Conservation (phyloP, 2,888 invertebrate genomes). For the Chaetogeoica ovagalla region DNA sequence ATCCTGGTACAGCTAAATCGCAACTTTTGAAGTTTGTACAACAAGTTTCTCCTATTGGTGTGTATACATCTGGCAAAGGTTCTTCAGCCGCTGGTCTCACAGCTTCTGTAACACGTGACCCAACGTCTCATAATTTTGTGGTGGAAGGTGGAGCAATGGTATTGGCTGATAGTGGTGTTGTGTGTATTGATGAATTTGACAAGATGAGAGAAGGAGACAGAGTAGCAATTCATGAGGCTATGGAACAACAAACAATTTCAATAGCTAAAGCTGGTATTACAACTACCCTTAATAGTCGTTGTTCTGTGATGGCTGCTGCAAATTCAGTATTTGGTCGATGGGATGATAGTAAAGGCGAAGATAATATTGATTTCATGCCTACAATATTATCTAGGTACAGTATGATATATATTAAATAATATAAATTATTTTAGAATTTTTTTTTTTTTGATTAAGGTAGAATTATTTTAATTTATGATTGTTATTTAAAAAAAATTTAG, state of each 20-base stretch:
- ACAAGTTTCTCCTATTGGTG: slow-evolving; percentile 87
- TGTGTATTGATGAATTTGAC: slow-evolving; percentile 99
- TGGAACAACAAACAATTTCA: slow-evolving; percentile 99
- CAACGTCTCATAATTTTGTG: slow-evolving; percentile 89
- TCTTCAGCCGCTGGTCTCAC: slow-evolving; percentile 98
- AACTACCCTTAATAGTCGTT: slow-evolving; percentile 95
- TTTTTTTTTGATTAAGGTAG: background rate
- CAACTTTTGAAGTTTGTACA: slow-evolving; percentile 97
- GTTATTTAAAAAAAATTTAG: slow-evolving; percentile 59
- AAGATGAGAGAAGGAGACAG: slow-evolving; percentile 99
- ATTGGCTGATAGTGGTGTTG: slow-evolving; percentile 96
- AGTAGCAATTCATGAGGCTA: slow-evolving; percentile 99
- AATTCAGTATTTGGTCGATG: slow-evolving; percentile 98
- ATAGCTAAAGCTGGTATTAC: slow-evolving; percentile 99
- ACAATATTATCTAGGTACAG: slow-evolving; percentile 83
- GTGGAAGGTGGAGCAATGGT: slow-evolving; percentile 99
- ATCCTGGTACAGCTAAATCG: slow-evolving; percentile 99
- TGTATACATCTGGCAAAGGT: slow-evolving; percentile 99
- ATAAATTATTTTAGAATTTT: background rate
- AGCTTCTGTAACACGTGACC: slow-evolving; percentile 94
- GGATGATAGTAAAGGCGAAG: slow-evolving; percentile 97
- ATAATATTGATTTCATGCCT: slow-evolving; percentile 99
- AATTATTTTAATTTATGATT: background rate
- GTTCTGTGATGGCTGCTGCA: slow-evolving; percentile 98
- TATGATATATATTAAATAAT: background rate